A percentile compares a stretch with the other conserved stretches of the same genome.
These are phyloP conservation scores for Anguilla japonica DNA, from an alignment of 2,113 vertebrate species.

Conservation along the genomic window DNA sequence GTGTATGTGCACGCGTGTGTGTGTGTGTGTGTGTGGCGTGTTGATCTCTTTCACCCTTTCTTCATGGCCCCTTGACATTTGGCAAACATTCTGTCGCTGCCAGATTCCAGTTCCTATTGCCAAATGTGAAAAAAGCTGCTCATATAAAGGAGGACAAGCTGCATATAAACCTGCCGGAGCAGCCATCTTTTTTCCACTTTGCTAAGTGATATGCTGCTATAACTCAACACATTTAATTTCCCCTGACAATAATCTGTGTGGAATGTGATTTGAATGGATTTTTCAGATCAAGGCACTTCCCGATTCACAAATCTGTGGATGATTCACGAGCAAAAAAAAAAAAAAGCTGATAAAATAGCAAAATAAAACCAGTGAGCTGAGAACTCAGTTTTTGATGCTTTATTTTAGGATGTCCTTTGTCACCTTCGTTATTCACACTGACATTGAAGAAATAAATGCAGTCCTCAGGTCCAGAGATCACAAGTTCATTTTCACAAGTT, in stretches of 20 bases:
- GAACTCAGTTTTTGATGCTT: not conserved
- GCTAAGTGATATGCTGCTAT: conserved; percentile 9
- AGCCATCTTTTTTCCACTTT: conserved; percentile 11
- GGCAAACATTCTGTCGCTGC: not conserved
- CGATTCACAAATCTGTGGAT: not conserved
- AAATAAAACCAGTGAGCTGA: not conserved
- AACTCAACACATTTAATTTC: conserved; percentile 11
- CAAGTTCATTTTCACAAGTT: not conserved
- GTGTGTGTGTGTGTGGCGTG: too few species aligned
- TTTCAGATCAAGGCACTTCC: not conserved
- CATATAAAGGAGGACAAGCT: not conserved
- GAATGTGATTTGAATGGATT: not conserved
- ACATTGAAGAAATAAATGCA: not conserved
- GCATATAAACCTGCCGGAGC: not conserved
- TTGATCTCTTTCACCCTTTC: not conserved
- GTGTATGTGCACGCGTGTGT: not conserved
- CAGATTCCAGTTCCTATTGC: not conserved
- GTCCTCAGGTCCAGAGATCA: too few species aligned
- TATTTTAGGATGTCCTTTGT: not conserved
- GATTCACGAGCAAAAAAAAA: not conserved
- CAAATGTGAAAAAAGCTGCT: not conserved
- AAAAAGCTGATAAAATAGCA: not conserved
- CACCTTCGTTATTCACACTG: not conserved
- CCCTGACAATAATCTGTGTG: not conserved
- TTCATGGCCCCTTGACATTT: not conserved